These are phyloP conservation scores for Copsychus sechellarum DNA, from an alignment of 2,113 vertebrate species.

Conservation along the genomic window DNA sequence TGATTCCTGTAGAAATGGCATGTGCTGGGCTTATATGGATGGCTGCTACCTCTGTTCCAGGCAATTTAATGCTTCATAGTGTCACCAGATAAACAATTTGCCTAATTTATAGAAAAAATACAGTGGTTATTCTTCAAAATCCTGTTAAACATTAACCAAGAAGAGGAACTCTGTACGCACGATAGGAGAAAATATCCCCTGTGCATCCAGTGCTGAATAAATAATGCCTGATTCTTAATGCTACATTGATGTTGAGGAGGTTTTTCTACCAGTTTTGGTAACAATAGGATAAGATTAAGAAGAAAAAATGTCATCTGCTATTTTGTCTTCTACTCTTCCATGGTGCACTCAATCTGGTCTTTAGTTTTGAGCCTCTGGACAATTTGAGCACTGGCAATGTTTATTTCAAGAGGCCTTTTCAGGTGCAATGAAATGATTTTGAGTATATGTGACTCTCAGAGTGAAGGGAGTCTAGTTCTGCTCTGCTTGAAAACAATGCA, in stretches of 20 bases:
- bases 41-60: not conserved
- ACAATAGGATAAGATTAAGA: not conserved
- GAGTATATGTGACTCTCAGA: not conserved
- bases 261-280: not conserved
- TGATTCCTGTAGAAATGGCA: not conserved
- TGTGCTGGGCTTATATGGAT: accelerated
- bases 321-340: not conserved
- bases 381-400: not conserved
- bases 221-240: not conserved
- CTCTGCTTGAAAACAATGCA: not conserved
- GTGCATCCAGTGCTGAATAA: not conserved
- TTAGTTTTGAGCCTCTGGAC: not conserved
- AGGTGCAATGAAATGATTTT: constrained; percentile 41
- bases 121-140: not conserved
- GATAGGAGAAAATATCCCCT: not conserved
- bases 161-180: not conserved
- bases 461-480: not conserved
- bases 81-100: not conserved
- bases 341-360: not conserved
- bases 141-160: not conserved
- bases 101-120: not conserved
- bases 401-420: constrained; percentile 39
- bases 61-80: not conserved
- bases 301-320: not conserved
- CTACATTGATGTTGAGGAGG: not conserved